phyloP scores from a whole-genome alignment of 92 coral and sea anemone species.

The Porites rus region DNA sequence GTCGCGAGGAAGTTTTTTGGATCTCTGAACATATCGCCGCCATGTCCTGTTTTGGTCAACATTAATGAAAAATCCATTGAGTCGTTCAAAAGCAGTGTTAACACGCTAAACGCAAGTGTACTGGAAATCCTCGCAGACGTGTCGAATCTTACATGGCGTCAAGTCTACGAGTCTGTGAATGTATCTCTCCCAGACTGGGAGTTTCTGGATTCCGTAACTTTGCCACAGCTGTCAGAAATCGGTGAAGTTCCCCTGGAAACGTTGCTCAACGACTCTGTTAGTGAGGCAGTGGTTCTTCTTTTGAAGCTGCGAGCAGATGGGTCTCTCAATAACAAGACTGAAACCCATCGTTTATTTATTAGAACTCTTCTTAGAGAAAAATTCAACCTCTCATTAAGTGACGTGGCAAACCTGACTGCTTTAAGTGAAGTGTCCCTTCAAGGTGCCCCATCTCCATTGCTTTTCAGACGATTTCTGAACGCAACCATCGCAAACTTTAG shows the following conservation, averaged over 20 bases:
- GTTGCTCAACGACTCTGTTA: constrained; percentile 53
- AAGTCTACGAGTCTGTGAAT: constrained; percentile 41
- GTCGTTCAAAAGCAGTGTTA: constrained; percentile 26
- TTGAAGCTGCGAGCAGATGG: constrained; percentile 23
- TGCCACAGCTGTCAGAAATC: constrained; percentile 47
- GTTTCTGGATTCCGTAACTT: constrained; percentile 51
- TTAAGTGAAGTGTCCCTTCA: constrained; percentile 1
- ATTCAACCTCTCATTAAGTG: constrained; percentile 60
- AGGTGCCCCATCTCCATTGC: constrained; percentile 22
- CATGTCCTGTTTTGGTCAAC: constrained; percentile 51
- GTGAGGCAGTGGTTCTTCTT: constrained; percentile 39
- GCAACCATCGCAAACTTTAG: constrained; percentile 60
- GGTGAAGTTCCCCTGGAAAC: constrained; percentile 7
- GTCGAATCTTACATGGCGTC: constrained; percentile 64
- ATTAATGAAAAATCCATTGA: constrained; percentile 58
- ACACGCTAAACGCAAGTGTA: constrained; percentile 36
- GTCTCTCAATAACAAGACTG: constrained; percentile 2
- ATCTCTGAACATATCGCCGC: constrained; percentile 19
- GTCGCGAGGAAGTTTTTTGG: constrained; percentile 61
- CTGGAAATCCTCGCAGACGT: constrained; percentile 56
- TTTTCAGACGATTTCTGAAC: constrained; percentile 60
- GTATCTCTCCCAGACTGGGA: constrained; percentile 72
- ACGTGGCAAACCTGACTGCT: constrained; percentile 52
- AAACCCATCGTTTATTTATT: constrained; percentile 25
- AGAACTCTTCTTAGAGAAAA: background rate